Base-by-base conservation (phyloP, 2,888 invertebrate species). In the Acrocyrtus sp. region DNA sequence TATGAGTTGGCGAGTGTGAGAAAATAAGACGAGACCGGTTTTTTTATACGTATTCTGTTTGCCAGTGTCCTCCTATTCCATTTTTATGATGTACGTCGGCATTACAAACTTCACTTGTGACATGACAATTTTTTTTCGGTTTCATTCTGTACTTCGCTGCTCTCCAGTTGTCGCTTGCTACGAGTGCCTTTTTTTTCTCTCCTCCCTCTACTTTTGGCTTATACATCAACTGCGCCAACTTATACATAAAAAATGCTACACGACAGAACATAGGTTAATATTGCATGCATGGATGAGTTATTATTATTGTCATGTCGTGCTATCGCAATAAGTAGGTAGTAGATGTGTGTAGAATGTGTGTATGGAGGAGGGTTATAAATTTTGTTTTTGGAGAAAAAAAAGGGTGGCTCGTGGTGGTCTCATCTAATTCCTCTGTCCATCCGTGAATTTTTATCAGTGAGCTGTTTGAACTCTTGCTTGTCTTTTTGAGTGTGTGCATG, bases 31-130 rank as follows among this genome's bases (percentile, higher is more conserved):
- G 12, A 34, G 6, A 5, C 34, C 22, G 57, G 45, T 63, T 63
- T 63, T 67, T n/a, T n/a, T n/a, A n/a, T n/a, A n/a, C n/a, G 26
- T 57, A 57, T 47, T 45, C 56, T 22, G 65, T 6, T 47, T 57
- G 47, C 65, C 21, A 6, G 54, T n/a, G 21, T 4, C 61, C 24
- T 22, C 27, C 43, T 12, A 34, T 34, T 34, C 34, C 34, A 34
- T 34, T 34, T n/a, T n/a, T 34, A 34, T 34, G 34, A 34, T 34
- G n/a, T n/a, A n/a, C n/a, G n/a, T n/a, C n/a, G n/a, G n/a, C n/a
- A n/a, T 34, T 12, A 8, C 6, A 34, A 34, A 34, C 34, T 34
- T 34, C 34, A 34, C 34, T 34, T 34, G 34, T 34, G 34, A 34
- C 34, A 34, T 34, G 34, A 34, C 34, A 34, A 34, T 34, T 34